Base-by-base conservation (phyloP, 2,888 invertebrate species). In the Sipunculus nudus region DNA sequence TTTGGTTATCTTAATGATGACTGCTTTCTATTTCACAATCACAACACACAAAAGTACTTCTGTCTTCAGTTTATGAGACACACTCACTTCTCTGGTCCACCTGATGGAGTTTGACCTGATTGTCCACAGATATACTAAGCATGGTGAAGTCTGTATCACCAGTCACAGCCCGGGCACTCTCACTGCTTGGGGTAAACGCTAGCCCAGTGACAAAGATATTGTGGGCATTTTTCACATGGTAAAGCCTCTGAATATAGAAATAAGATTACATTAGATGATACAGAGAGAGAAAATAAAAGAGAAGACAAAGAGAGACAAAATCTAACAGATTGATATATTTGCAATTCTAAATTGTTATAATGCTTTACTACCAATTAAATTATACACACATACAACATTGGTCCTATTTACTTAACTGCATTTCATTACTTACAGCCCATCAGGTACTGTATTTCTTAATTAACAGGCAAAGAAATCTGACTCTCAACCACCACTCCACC, bases 181-280 rank as follows among this genome's bases (percentile, higher is more conserved):
- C 74, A 2, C 78, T 75, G 29, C 76, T 67, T 1, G 94, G 93
- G 74, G 97, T 86, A 86, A 99, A 98, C 86, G 93, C 92, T 72
- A 99, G 86, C 13, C 96, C 96, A 53, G 98, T 98, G 67, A 99
- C 93, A 86, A 99, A 99, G 90, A 96, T 95, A 77, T 91, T 92
- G 87, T 98, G 97, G 65, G 93, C 94, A 78, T 89, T 89, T 69
- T 89, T 86, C 80, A 96, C 89, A 84, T 91, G 90, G 75, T 95
- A 87, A 67, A 94, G 89, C 75, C 90, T 89, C 92, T 94, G 85
- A 3, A 85, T 81, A 71, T 56, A 38, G 13, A 16, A 38, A 16
- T n/a, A n/a, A n/a, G n/a, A n/a, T n/a, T n/a, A n/a, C n/a, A n/a
- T n/a, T n/a, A n/a, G n/a, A n/a, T n/a, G n/a, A n/a, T n/a, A n/a